Percentiles rank a stretch among this genome's conserved stretches.
phyloP scores from a whole-genome alignment of 1,140 invertebrate species.

The Cryptotermes secundus region DNA sequence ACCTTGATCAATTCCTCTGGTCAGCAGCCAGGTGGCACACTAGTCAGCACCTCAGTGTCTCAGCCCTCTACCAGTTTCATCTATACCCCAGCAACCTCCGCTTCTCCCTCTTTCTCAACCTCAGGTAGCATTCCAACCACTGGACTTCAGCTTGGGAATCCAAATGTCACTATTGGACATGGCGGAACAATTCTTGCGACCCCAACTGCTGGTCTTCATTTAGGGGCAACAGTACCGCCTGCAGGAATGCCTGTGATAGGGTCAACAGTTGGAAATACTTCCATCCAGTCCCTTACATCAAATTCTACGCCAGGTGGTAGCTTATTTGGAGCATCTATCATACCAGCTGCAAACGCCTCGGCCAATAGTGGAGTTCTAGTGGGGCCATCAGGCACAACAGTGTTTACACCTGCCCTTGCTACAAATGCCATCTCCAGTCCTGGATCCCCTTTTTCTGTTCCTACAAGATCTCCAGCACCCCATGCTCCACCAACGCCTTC shows the following conservation, averaged over 20 bases:
- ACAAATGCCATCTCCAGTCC: constrained; percentile 34
- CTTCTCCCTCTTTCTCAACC: constrained; percentile 20
- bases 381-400: constrained; percentile 22
- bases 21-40: not conserved
- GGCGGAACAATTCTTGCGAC: not conserved
- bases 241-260: not conserved
- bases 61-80: constrained; percentile 20
- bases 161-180: not conserved
- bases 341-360: not conserved
- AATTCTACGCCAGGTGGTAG: not conserved
- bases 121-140: not conserved
- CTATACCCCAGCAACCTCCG: constrained; percentile 27
- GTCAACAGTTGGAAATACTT: not conserved
- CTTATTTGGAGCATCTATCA: constrained; percentile 21
- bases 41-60: not conserved
- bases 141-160: not conserved
- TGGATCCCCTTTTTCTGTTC: constrained; percentile 41
- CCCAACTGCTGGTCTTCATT: not conserved
- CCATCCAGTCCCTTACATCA: not conserved
- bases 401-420: constrained; percentile 19
- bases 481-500: constrained; percentile 33
- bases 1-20: constrained; percentile 23
- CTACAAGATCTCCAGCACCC: constrained; percentile 42
- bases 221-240: not conserved
- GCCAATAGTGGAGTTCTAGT: constrained; percentile 19